phyloP scores from a whole-genome alignment of 2,113 vertebrate species.

The Gobius niger region DNA sequence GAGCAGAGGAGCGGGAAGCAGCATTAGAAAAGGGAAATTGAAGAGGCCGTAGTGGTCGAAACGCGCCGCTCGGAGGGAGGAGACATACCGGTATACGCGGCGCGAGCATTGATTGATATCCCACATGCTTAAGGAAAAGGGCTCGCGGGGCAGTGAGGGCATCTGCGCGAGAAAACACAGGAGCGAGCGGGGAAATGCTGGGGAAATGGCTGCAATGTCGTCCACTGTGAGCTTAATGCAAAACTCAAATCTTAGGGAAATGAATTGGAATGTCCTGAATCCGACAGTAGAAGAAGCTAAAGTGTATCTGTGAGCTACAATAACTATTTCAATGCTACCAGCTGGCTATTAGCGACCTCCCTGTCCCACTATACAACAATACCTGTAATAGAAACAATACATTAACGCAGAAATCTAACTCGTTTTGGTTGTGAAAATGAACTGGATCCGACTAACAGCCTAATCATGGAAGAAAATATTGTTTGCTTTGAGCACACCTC shows the following conservation, averaged over 20 bases:
- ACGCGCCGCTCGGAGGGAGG: slow-evolving; percentile 37
- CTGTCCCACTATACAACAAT: too few relatives aligned
- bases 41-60: slow-evolving; percentile 38
- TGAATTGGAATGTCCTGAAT: too few relatives aligned
- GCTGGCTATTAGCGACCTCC: too few relatives aligned
- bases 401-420: neutral
- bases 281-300: too few relatives aligned
- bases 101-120: slow-evolving; percentile 58
- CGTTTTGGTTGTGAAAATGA: neutral
- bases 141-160: slow-evolving; percentile 13
- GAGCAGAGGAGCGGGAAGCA: slow-evolving; percentile 43
- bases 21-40: slow-evolving; percentile 60
- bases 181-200: neutral
- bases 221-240: too few relatives aligned
- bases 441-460: neutral
- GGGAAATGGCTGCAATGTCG: neutral
- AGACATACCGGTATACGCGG: slow-evolving; percentile 64
- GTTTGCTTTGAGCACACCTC: too few relatives aligned
- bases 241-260: too few relatives aligned
- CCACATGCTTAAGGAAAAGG: slow-evolving; percentile 27
- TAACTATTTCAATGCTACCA: too few relatives aligned
- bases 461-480: neutral
- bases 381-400: too few relatives aligned
- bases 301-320: too few relatives aligned
- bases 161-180: neutral